These are phyloP conservation scores for Antechinus stuartii DNA, from an alignment of 2,113 vertebrate species.

Conservation along the genomic window DNA sequence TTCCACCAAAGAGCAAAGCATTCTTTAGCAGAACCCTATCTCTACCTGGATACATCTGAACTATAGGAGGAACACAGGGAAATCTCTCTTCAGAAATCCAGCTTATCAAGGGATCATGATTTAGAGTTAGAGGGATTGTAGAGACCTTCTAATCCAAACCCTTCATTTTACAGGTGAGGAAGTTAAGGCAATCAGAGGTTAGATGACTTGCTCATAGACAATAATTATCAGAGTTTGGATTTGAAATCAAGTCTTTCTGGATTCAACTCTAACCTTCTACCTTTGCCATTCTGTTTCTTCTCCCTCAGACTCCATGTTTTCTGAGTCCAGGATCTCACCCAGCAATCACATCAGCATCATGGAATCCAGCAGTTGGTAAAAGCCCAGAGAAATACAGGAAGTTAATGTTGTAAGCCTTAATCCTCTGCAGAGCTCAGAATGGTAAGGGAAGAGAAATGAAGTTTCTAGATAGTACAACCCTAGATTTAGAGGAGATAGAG, in stretches of 20 bases:
- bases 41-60: slow-evolving; percentile 9
- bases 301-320: background rate
- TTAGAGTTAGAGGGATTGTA: background rate
- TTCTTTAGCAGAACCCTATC: background rate
- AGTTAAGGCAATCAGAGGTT: background rate
- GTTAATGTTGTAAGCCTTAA: background rate
- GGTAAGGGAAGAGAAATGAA: background rate
- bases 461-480: background rate
- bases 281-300: background rate
- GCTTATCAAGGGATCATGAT: background rate
- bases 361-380: background rate
- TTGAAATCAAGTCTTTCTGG: background rate
- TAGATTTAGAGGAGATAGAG: background rate
- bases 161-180: background rate
- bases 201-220: background rate
- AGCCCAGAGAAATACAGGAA: slow-evolving; percentile 5
- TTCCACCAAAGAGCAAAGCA: background rate
- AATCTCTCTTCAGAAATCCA: slow-evolving; percentile 15
- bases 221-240: background rate
- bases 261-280: background rate
- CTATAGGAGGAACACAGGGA: background rate
- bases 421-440: background rate
- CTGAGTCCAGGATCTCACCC: background rate
- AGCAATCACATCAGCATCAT: background rate
- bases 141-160: background rate